A percentile compares a stretch with the other conserved stretches of the same genome.
Evolutionary conservation across 2,888 invertebrate species (phyloP).

Genomic region (Strigamia crassipes): DNA sequence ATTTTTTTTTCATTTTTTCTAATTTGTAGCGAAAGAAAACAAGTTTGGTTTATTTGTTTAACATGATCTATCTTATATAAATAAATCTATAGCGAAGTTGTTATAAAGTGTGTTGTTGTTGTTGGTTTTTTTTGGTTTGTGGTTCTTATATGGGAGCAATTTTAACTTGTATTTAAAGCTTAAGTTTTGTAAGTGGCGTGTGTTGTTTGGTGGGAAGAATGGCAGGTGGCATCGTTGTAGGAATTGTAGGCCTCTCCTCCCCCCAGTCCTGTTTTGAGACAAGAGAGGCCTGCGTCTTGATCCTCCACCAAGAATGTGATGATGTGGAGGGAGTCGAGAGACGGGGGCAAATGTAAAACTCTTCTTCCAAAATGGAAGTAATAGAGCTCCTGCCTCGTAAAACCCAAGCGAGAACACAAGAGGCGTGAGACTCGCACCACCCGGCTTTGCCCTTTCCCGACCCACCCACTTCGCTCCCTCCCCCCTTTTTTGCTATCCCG

Average conservation of each 20-base stretch:
- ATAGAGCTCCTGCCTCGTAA: slow-evolving; percentile 21
- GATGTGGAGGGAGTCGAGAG: slow-evolving; percentile 21
- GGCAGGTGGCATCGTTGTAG: slow-evolving; percentile 21
- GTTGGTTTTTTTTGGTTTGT: not conserved
- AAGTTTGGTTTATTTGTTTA: not conserved
- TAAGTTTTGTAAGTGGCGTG: slow-evolving; percentile 21
- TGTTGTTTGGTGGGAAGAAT: slow-evolving; percentile 17
- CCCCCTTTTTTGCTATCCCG: not conserved
- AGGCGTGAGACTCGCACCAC: slow-evolving; percentile 11
- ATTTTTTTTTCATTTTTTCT: no score
- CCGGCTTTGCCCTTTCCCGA: slow-evolving; percentile 6
- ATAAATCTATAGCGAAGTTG: no score
- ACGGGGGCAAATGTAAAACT: slow-evolving; percentile 20
- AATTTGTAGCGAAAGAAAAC: no score
- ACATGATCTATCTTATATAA: not conserved
- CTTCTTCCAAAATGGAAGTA: slow-evolving; percentile 17
- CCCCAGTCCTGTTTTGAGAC: slow-evolving; percentile 15
- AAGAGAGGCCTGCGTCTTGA: slow-evolving; percentile 16
- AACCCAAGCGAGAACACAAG: slow-evolving; percentile 21
- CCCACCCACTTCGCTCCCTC: not conserved
- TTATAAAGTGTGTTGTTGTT: not conserved
- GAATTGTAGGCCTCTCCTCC: not conserved
- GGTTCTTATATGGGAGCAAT: slow-evolving; percentile 16
- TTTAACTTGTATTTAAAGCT: slow-evolving; percentile 16
- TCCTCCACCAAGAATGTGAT: slow-evolving; percentile 21